These are phyloP conservation scores for Dinocampus coccinellae DNA, from an alignment of 2,888 invertebrate species.

Conservation along the genomic window DNA sequence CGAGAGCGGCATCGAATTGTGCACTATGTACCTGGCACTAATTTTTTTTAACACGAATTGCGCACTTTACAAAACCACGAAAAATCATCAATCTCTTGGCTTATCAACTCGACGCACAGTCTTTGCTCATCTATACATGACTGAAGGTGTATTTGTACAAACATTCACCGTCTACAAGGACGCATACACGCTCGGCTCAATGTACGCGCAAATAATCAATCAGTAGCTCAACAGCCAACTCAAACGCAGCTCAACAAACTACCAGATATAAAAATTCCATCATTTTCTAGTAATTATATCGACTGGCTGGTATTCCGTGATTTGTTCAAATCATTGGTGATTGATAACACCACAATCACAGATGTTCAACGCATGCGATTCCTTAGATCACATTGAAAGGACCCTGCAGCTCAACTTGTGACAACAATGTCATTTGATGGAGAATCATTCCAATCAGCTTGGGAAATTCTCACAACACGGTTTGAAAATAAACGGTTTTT, in stretches of 20 bases:
- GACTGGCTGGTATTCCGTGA: not conserved
- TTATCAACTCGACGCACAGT: not conserved
- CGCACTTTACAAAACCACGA: too few relatives aligned
- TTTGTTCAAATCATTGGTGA: constrained; percentile 1
- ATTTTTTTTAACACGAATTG: too few relatives aligned
- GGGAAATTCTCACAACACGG: not conserved
- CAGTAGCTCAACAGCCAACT: constrained; percentile 25
- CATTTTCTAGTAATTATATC: not conserved
- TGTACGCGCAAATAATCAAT: not conserved
- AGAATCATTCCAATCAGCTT: constrained; percentile 16
- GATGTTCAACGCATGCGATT: constrained; percentile 18
- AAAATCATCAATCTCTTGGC: too few relatives aligned
- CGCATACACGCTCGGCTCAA: not conserved
- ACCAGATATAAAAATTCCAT: not conserved
- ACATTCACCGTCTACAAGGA: not conserved
- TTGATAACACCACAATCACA: not conserved
- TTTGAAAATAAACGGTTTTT: constrained; percentile 14
- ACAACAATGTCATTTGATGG: not conserved
- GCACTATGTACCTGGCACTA: too few relatives aligned
- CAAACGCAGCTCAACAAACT: not conserved
- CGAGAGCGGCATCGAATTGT: too few relatives aligned
- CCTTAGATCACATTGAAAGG: not conserved
- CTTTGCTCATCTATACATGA: not conserved
- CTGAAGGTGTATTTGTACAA: not conserved
- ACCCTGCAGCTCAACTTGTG: not conserved